Conservation (phyloP, 2,113 vertebrate genomes). For the Ranitomeya imitator region DNA sequence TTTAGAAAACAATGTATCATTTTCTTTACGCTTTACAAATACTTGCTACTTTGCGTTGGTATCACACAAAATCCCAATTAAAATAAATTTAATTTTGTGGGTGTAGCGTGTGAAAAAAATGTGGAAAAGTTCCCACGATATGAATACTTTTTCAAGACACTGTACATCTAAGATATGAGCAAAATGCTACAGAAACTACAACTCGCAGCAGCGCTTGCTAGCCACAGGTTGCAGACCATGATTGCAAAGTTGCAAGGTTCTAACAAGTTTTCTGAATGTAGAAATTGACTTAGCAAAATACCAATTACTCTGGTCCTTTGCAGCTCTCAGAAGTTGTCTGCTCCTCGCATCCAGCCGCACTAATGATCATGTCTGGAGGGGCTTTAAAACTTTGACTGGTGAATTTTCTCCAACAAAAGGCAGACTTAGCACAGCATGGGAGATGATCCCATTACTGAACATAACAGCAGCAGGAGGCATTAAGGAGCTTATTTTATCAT, state of each 20-base stretch:
- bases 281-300: slow-evolving; percentile 8
- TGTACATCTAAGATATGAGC: background rate
- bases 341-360: background rate
- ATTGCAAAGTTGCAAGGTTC: background rate
- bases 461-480: slow-evolving; percentile 47
- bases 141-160: no score
- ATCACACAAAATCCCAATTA: no score
- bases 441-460: slow-evolving; percentile 49
- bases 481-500: slow-evolving; percentile 54
- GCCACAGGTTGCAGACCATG: background rate
- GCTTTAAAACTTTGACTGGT: slow-evolving; percentile 43
- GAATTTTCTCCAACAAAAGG: slow-evolving; percentile 47
- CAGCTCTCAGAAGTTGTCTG: background rate
- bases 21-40: no score
- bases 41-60: no score
- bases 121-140: no score
- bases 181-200: background rate
- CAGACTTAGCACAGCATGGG: slow-evolving; percentile 51
- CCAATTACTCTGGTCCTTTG: background rate
- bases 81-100: no score
- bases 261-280: background rate
- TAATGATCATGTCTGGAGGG: slow-evolving; percentile 53
- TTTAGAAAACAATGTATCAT: no score
- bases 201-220: background rate
- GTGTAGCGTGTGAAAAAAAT: no score